Evolutionary conservation across 2,113 vertebrate genomes (phyloP), one percentile per base, ranked within the genome.

Genomic region (Oncorhynchus gorbuscha): DNA sequence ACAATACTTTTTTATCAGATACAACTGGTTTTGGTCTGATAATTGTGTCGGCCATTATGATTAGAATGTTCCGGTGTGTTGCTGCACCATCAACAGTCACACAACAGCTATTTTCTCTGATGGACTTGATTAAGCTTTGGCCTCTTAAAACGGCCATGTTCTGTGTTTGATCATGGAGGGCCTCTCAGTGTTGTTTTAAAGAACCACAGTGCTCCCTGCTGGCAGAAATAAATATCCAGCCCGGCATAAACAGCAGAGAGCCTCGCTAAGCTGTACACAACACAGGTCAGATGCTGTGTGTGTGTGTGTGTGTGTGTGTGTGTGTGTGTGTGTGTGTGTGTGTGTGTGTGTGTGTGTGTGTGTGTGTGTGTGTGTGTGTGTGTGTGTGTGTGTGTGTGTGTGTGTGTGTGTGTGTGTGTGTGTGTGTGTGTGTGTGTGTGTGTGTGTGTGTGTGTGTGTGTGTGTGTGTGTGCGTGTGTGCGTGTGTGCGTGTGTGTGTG

Each of bases 171-270:
- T 14, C 14, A 61, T 55, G 8, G 39, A 45, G 39, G 39, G 39
- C 39, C 39, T 45, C 39, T 45, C 8, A 45, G 39, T 8, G 3
- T 22, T 83, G 69, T 92, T 86, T 90, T 78, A 79, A 81, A 90
- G 95, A 97, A 83, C 94, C 94, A 97, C 94, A 98, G 95, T 95
- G 97, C 95, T 92, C 95, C 95, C 97, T 92, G 91, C 94, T 94
- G 97, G 95, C 48, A 22, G 0, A 5, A 11, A 61, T 20, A 49
- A 39, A 64, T 48, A 70, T 48, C 18, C 3, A 28, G 28, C 28
- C 28, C 3, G 28, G 22, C 28, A 74, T 64, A 62, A 80, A 85
- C 76, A 69, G 13, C 79, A 83, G 20, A 67, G 26, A 64, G 45
- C 39, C 2, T 73, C 11, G 16, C 35, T 45, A 45, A 79, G 49